A percentile compares a stretch with the other conserved stretches of the same genome.
These are phyloP conservation scores for Merluccius polli DNA, from an alignment of 2,797 vertebrate species.

Conservation along the genomic window DNA sequence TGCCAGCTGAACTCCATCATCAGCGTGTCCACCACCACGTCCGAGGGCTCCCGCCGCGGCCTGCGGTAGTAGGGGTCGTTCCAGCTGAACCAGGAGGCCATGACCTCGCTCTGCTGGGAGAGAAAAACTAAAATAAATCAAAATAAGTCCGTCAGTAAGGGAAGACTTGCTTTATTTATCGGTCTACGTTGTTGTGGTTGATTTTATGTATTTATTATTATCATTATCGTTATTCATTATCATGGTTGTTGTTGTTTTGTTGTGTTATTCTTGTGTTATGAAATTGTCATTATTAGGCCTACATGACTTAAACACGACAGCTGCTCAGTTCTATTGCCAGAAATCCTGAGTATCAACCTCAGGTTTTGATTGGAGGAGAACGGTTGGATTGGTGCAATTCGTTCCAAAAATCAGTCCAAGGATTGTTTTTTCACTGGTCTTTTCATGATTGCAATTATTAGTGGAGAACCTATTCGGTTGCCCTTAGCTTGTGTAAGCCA, in stretches of 20 bases:
- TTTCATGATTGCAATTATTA: background rate
- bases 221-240: background rate
- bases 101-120: conserved; percentile 30
- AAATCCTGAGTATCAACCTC: background rate
- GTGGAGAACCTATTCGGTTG: background rate
- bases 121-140: background rate
- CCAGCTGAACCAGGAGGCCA: conserved; percentile 90
- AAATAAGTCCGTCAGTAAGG: too few relatives aligned
- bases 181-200: too few relatives aligned
- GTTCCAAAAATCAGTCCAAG: conserved; percentile 1
- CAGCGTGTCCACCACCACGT: conserved; percentile 90
- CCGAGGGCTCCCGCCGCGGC: conserved; percentile 74
- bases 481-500: background rate
- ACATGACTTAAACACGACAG: background rate
- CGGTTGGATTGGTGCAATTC: background rate
- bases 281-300: background rate
- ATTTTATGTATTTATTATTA: too few relatives aligned
- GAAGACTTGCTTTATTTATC: too few relatives aligned
- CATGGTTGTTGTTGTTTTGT: background rate
- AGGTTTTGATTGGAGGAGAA: too few relatives aligned
- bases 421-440: background rate
- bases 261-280: background rate
- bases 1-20: conserved; percentile 96
- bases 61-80: conserved; percentile 73
- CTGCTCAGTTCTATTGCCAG: background rate